Percentiles rank a stretch among this genome's conserved stretches.
Evolutionary conservation across 2,113 vertebrate species (phyloP).

Genomic region (Tapirus terrestris): DNA sequence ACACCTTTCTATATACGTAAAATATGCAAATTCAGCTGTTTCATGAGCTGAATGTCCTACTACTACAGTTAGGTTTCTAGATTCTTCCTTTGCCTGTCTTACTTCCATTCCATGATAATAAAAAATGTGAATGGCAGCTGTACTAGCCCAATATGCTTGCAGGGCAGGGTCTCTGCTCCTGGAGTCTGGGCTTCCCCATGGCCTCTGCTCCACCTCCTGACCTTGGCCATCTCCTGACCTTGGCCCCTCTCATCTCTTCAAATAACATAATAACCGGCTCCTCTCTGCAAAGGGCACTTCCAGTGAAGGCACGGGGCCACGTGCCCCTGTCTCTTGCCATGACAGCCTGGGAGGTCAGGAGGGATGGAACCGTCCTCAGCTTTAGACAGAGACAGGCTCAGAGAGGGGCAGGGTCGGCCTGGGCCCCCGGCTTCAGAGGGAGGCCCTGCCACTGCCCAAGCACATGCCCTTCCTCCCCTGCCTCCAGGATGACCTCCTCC

Average conservation of each 20-base stretch:
- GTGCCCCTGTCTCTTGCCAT: accelerated
- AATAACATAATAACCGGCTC: too few species aligned
- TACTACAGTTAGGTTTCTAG: neutral
- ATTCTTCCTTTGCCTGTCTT: neutral
- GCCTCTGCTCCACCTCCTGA: neutral
- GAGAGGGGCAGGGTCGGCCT: too few species aligned
- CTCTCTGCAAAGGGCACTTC: neutral
- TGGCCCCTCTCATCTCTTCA: neutral
- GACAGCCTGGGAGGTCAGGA: neutral
- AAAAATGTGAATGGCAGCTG: accelerated
- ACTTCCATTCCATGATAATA: accelerated
- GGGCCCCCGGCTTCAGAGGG: neutral
- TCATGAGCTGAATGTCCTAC: accelerated
- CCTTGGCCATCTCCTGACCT: neutral
- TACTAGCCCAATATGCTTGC: neutral
- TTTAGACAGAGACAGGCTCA: neutral
- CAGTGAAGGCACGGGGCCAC: neutral
- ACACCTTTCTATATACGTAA: accelerated
- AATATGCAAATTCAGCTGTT: accelerated
- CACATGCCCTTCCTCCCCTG: neutral
- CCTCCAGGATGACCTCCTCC: accelerated
- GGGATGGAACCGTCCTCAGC: neutral
- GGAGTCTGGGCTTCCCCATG: neutral
- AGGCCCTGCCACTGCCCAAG: neutral
- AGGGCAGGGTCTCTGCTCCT: too few species aligned